A percentile compares a stretch with the other conserved stretches of the same genome.
Conservation (phyloP, 2,888 invertebrate genomes). For the Tachystola acroxantha region DNA sequence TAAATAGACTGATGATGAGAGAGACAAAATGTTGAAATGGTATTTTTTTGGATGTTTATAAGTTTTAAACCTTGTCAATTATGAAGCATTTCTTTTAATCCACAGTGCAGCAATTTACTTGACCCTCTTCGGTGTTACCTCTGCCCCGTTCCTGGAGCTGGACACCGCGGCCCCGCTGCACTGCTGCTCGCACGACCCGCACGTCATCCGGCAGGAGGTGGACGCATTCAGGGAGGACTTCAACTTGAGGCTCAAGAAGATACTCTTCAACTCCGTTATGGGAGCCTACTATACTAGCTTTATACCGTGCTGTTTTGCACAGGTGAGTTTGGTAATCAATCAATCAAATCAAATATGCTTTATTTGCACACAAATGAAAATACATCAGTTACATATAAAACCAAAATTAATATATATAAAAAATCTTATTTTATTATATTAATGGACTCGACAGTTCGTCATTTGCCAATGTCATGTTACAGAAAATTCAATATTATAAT, state of each 20-base stretch:
- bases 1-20: no score
- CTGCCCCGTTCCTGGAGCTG: conserved; percentile 87
- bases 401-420: no score
- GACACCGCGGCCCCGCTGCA: conserved; percentile 79
- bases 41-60: no score
- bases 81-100: not conserved
- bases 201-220: conserved; percentile 89
- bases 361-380: no score
- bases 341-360: no score
- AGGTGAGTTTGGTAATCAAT: conserved; percentile 82
- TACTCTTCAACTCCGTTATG: conserved; percentile 89
- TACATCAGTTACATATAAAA: no score
- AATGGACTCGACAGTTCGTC: no score
- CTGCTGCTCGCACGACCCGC: conserved; percentile 85
- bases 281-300: conserved; percentile 94
- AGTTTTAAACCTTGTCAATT: not conserved
- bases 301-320: conserved; percentile 93
- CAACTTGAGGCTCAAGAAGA: conserved; percentile 92
- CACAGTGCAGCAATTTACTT: conserved; percentile 86
- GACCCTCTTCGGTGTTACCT: conserved; percentile 87
- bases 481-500: no score
- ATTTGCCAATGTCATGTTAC: no score
- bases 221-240: conserved; percentile 91
- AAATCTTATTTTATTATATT: no score
- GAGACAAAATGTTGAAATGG: no score